Conservation (phyloP, 2,113 vertebrate species). For the Indicator maculatus region DNA sequence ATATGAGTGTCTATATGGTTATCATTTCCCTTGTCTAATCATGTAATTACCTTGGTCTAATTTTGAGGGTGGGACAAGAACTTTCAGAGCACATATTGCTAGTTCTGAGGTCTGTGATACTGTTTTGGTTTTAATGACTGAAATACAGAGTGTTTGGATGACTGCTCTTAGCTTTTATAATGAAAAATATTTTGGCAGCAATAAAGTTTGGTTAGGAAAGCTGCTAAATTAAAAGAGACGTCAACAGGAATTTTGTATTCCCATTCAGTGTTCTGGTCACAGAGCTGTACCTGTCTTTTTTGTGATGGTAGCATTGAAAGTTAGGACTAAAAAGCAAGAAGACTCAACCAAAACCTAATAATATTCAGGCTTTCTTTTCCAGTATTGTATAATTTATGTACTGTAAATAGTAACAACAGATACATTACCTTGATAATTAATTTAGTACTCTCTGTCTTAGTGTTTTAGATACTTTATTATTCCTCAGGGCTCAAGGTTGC, state of each 20-base stretch:
- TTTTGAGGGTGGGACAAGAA: conserved; percentile 39
- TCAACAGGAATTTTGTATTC: not conserved
- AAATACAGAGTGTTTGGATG: not conserved
- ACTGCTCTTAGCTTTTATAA: not conserved
- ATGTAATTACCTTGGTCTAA: conserved; percentile 31
- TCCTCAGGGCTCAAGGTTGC: not conserved
- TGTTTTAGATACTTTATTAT: not conserved
- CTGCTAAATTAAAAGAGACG: not conserved
- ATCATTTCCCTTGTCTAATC: conserved; percentile 57
- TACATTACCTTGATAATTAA: not conserved
- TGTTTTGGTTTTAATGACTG: not conserved
- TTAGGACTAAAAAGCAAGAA: not conserved
- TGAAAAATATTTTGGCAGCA: not conserved
- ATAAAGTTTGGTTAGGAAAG: not conserved
- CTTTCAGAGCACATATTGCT: not conserved
- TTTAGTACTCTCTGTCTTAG: not conserved
- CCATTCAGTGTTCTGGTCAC: not conserved
- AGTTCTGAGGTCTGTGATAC: not conserved
- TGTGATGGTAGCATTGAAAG: not conserved
- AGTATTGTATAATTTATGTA: not conserved
- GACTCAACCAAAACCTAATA: not conserved
- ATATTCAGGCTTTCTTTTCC: not conserved
- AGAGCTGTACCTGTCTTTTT: not conserved
- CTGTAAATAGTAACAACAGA: not conserved
- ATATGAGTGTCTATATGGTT: not conserved